These are phyloP conservation scores for Drosophila pegasa DNA, from an alignment of 2,888 invertebrate genomes.

Conservation along the genomic window DNA sequence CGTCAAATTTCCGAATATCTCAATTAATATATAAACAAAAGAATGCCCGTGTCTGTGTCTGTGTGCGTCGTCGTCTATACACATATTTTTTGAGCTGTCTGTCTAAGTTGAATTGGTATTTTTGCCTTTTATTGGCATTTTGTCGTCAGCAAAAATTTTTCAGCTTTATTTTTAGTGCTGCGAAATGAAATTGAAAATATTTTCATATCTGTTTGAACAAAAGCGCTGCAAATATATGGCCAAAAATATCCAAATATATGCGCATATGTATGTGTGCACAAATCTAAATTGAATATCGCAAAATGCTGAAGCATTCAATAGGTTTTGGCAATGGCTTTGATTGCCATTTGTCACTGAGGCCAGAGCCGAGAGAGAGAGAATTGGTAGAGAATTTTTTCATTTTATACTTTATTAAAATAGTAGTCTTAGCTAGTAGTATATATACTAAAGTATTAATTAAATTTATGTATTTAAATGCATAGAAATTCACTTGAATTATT, in stretches of 20 bases:
- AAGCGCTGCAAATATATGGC: slow-evolving; percentile 20
- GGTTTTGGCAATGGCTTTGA: slow-evolving; percentile 21
- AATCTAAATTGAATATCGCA: slow-evolving; percentile 32
- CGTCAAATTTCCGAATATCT: slow-evolving; percentile 2
- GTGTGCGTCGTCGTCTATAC: background rate
- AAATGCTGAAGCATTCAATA: slow-evolving; percentile 12
- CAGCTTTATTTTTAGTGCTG: slow-evolving; percentile 33
- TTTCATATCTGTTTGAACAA: slow-evolving; percentile 17
- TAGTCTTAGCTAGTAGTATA: no score
- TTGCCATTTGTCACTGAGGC: slow-evolving; percentile 55
- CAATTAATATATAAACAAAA: slow-evolving; percentile 1
- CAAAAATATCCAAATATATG: slow-evolving; percentile 15
- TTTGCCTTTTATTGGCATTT: slow-evolving; percentile 17
- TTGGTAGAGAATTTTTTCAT: no score
- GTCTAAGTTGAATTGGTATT: slow-evolving; percentile 14
- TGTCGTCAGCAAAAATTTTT: slow-evolving; percentile 36
- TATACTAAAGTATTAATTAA: no score
- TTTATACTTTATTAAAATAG: no score
- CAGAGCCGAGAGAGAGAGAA: no score
- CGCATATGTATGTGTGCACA: background rate
- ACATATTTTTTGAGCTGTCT: background rate
- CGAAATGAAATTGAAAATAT: slow-evolving; percentile 30
- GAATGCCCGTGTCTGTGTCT: background rate
- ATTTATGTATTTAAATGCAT: no score
- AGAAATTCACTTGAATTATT: background rate